phyloP scores from a whole-genome alignment of 1,140 invertebrate species.

The Uloborus diversus region DNA sequence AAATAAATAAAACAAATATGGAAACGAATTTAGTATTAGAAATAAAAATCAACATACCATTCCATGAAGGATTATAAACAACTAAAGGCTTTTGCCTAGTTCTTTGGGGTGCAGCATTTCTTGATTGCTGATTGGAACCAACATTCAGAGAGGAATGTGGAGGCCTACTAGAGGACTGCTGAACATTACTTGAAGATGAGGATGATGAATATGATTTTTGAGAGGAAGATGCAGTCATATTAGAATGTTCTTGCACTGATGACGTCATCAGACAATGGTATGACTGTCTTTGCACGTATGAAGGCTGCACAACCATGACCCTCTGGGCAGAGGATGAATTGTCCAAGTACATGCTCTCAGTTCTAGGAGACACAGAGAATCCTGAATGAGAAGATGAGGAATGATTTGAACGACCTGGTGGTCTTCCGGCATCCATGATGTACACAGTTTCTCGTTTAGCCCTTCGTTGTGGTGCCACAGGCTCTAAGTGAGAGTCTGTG shows the following conservation, averaged over 20 bases:
- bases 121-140: constrained; percentile 12
- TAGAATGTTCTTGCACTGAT: constrained; percentile 10
- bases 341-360: constrained; percentile 45
- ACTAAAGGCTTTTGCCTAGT: constrained; percentile 42
- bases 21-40: no score
- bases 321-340: constrained; percentile 34
- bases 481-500: constrained; percentile 31
- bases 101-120: constrained; percentile 2
- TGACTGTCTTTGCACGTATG: constrained; percentile 41
- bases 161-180: constrained; percentile 3
- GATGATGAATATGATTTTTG: constrained; percentile 30
- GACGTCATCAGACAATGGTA: constrained; percentile 47
- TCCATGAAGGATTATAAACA: constrained; percentile 54
- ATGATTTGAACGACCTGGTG: constrained; percentile 11
- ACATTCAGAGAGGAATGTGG: neutral
- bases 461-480: constrained; percentile 48
- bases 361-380: constrained; percentile 18
- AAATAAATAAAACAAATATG: no score
- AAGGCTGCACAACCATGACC: constrained; percentile 52
- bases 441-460: constrained; percentile 41
- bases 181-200: constrained; percentile 4
- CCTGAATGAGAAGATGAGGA: constrained; percentile 1
- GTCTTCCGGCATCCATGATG: constrained; percentile 42
- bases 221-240: constrained; percentile 4
- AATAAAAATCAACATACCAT: constrained; percentile 48